A percentile compares a stretch with the other conserved stretches of the same genome.
Conservation (phyloP, 1,140 invertebrate species). For the Nymphalis io region DNA sequence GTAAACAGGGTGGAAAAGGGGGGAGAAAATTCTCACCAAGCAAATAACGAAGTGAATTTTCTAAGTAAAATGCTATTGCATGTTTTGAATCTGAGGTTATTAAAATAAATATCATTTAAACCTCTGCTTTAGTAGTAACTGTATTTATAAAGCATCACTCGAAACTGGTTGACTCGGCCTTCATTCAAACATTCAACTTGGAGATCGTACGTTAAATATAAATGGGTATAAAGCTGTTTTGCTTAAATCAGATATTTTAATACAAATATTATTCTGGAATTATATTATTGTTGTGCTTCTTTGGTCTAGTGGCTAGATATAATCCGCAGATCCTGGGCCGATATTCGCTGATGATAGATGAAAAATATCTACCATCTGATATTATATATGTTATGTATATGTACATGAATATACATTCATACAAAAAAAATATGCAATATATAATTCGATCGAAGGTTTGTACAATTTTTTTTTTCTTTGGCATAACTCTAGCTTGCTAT, state of each 20-base stretch:
- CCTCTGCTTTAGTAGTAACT: neutral
- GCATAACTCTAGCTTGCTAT: too few relatives aligned
- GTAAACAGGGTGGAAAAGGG: conserved; percentile 34
- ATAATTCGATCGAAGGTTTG: too few relatives aligned
- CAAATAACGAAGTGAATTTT: conserved; percentile 34
- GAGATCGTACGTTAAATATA: neutral
- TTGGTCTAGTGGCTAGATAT: too few relatives aligned
- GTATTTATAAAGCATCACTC: conserved; percentile 3
- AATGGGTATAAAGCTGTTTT: neutral
- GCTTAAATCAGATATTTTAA: neutral
- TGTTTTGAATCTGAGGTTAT: conserved; percentile 22
- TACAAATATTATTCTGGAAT: too few relatives aligned
- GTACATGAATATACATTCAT: too few relatives aligned
- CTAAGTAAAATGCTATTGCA: conserved; percentile 27
- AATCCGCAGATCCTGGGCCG: too few relatives aligned
- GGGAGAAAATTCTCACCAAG: conserved; percentile 20
- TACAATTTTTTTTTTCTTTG: too few relatives aligned
- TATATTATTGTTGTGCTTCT: too few relatives aligned
- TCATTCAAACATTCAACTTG: conserved; percentile 17
- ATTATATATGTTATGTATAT: too few relatives aligned
- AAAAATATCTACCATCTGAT: too few relatives aligned
- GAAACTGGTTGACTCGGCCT: conserved; percentile 11
- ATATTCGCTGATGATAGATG: too few relatives aligned
- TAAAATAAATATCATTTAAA: conserved; percentile 22
- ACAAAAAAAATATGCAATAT: too few relatives aligned